phyloP scores from a whole-genome alignment of 2,888 invertebrate genomes.

The Sinopyrophorus schimmeli region DNA sequence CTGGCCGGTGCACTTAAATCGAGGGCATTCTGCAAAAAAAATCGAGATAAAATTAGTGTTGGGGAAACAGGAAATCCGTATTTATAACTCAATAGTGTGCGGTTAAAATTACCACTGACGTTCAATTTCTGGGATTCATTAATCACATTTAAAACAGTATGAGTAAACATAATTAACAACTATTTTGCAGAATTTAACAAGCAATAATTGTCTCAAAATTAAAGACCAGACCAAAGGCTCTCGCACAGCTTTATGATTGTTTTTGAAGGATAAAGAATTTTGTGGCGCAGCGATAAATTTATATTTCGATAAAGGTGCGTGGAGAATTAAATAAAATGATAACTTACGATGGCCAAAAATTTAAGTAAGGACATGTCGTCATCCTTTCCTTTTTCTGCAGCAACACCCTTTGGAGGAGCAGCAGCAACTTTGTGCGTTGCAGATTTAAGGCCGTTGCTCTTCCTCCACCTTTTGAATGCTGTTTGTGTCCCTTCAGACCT shows the following conservation, averaged over 20 bases:
- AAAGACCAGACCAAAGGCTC: too few relatives aligned
- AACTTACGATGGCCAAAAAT: conserved; percentile 80
- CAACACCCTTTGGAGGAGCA: conserved; percentile 32
- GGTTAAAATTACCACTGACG: conserved; percentile 5
- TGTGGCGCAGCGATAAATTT: too few relatives aligned
- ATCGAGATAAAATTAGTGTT: not conserved
- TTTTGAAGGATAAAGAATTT: too few relatives aligned
- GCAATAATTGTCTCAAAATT: not conserved
- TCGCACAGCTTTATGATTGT: too few relatives aligned
- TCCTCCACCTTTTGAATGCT: conserved; percentile 53
- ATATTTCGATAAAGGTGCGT: too few relatives aligned
- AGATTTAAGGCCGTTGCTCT: conserved; percentile 40
- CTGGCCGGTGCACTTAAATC: conserved; percentile 90
- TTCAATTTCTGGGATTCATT: not conserved
- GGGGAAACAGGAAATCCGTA: not conserved
- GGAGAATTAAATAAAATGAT: not conserved
- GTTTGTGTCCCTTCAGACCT: conserved; percentile 47
- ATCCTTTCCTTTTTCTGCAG: conserved; percentile 36
- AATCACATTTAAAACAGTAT: not conserved
- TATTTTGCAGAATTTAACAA: not conserved
- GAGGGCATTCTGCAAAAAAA: conserved; percentile 77
- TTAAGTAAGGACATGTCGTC: conserved; percentile 65
- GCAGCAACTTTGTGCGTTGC: conserved; percentile 40
- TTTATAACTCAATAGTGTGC: not conserved
- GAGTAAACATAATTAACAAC: not conserved